These are phyloP conservation scores for Triplophysa siluroides DNA, from an alignment of 2,113 vertebrate species.

Conservation along the genomic window DNA sequence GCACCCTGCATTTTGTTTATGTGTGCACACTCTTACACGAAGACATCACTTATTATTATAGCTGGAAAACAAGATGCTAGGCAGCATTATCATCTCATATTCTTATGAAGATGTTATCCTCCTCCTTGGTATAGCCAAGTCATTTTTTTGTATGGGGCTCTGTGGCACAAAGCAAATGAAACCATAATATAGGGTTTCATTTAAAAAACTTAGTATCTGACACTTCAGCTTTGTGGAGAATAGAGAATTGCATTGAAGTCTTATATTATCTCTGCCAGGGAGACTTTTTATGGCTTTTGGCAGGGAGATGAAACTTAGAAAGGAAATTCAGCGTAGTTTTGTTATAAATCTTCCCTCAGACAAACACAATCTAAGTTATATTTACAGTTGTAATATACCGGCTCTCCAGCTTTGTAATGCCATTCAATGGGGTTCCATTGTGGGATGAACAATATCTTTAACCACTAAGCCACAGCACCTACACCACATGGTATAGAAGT, in stretches of 20 bases:
- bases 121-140: too few species aligned
- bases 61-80: neutral
- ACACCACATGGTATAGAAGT: too few species aligned
- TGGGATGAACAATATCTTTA: too few species aligned
- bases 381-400: too few species aligned
- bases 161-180: neutral
- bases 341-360: too few species aligned
- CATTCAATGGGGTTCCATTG: too few species aligned
- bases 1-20: slow-evolving; percentile 7
- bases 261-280: neutral
- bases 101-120: too few species aligned
- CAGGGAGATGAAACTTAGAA: neutral
- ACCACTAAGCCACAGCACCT: too few species aligned
- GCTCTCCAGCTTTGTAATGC: too few species aligned
- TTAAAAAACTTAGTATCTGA: too few species aligned
- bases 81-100: neutral
- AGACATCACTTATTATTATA: neutral
- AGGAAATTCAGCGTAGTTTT: too few species aligned
- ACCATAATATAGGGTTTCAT: neutral
- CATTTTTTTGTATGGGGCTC: neutral
- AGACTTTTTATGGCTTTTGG: neutral
- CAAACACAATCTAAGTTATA: too few species aligned
- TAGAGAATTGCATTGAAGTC: neutral
- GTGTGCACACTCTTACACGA: slow-evolving; percentile 43
- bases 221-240: neutral